Base-by-base conservation (phyloP, 2,113 vertebrate species). In the Corythoichthys intestinalis region DNA sequence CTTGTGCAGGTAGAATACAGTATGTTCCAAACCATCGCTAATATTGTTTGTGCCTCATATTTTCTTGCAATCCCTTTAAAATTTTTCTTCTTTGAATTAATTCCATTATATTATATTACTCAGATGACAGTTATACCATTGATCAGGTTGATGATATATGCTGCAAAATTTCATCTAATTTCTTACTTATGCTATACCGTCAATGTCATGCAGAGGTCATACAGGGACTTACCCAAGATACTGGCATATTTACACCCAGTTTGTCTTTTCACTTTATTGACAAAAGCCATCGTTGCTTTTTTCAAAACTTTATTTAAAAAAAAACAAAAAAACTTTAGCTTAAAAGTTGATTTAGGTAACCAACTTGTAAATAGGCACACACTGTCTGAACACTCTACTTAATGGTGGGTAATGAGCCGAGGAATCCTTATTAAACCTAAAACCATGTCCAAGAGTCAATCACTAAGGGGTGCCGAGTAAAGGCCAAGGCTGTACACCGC, bases 1-100 rank as follows among this genome's bases (percentile, higher is more conserved):
- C 93, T 99, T 0, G 93, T 98, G 17, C 94, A 96, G 95, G 97
- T 98, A 28, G 20, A 28, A 28, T 28, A 93, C 57, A 56, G 1
- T 60, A 3, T 44, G 41, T 67, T 38, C 47, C 34, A 28, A 17
- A n/a, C 13, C 11, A 12, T 5, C 11, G 28, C 35, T 37, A 35
- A 0, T 20, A 15, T 0, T 61, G 28, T 46, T 28, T n/a, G 34
- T 49, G 11, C 62, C 28, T 37, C 46, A 50, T n/a, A 50, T 37
- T 34, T 39, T 17, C 15, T 17, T 2, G 20, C 20, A 28, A 10
- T 38, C 8, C 39, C 2, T 44, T 62, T 20, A 4, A 38, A 2
- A 7, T 9, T 37, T 15, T 17, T 60, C 37, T 62, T 11, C 38
- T 20, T 44, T 20, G 39, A 41, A 11, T 38, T n/a, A 39, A n/a